Evolutionary conservation across 2,113 vertebrate species (phyloP).

Genomic region (Stigmatopora argus): DNA sequence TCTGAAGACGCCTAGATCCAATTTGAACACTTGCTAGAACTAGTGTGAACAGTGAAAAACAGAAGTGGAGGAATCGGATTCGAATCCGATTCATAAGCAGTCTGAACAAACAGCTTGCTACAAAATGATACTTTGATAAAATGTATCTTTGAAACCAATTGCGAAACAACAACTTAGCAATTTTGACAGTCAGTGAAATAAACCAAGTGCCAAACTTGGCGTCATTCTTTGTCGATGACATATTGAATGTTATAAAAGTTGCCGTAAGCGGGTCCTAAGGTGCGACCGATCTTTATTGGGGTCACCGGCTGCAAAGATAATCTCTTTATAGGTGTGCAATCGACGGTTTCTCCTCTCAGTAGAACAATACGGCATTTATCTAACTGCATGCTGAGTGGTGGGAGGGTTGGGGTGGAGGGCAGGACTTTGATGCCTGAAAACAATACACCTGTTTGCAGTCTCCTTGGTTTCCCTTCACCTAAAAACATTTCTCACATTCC

Average conservation of each 20-base stretch:
- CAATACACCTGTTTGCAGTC: conserved; percentile 69
- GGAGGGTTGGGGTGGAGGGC: conserved; percentile 7
- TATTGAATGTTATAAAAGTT: background rate
- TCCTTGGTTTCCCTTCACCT: conserved; percentile 57
- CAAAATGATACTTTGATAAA: no score
- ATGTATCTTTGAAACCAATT: no score
- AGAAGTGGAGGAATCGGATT: no score
- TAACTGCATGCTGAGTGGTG: conserved; percentile 36
- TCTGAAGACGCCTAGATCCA: no score
- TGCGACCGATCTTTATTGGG: background rate
- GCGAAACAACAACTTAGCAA: no score
- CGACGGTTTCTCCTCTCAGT: conserved; percentile 25
- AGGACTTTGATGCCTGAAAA: conserved; percentile 53
- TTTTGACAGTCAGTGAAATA: background rate
- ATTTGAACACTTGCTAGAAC: no score
- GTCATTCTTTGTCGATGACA: background rate
- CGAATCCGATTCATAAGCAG: no score
- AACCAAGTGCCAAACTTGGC: background rate
- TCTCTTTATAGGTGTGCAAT: conserved; percentile 48
- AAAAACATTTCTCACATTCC: conserved; percentile 72
- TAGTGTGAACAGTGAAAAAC: no score
- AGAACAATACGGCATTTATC: conserved; percentile 57
- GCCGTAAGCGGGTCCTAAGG: background rate
- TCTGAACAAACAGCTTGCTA: no score
- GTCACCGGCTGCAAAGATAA: conserved; percentile 20